Conservation (phyloP, 2,797 vertebrate genomes). For the Rhinoraja longicauda region DNA sequence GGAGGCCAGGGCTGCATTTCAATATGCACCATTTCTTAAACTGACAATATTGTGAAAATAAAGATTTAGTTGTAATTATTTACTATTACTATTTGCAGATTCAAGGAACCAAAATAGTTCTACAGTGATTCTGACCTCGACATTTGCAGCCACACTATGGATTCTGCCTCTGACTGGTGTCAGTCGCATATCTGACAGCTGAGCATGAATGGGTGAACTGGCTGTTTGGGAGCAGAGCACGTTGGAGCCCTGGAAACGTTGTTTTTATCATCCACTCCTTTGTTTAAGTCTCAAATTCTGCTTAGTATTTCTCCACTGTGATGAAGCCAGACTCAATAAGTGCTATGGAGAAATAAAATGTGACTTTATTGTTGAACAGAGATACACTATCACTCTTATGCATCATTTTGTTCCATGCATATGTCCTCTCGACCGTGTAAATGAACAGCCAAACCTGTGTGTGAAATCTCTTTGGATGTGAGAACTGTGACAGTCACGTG, state of each 20-base stretch:
- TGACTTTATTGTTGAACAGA: neutral
- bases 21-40: too few relatives aligned
- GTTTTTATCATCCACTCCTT: too few relatives aligned
- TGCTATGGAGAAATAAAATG: neutral
- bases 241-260: too few relatives aligned
- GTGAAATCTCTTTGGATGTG: neutral
- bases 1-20: too few relatives aligned
- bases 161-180: neutral
- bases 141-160: too few relatives aligned
- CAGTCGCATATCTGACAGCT: neutral
- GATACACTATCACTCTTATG: neutral
- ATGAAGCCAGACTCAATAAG: neutral
- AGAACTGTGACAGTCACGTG: neutral
- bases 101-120: too few relatives aligned
- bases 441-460: neutral
- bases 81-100: too few relatives aligned
- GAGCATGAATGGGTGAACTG: neutral
- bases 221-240: neutral
- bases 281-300: neutral
- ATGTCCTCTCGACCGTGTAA: neutral
- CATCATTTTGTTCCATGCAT: neutral
- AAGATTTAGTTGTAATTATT: too few relatives aligned
- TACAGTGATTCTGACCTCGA: too few relatives aligned
- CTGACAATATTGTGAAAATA: too few relatives aligned
- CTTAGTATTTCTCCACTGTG: neutral